Evolutionary conservation across 2,113 vertebrate genomes (phyloP), one percentile per base, ranked within the genome.

Genomic region (Sylvietta virens): DNA sequence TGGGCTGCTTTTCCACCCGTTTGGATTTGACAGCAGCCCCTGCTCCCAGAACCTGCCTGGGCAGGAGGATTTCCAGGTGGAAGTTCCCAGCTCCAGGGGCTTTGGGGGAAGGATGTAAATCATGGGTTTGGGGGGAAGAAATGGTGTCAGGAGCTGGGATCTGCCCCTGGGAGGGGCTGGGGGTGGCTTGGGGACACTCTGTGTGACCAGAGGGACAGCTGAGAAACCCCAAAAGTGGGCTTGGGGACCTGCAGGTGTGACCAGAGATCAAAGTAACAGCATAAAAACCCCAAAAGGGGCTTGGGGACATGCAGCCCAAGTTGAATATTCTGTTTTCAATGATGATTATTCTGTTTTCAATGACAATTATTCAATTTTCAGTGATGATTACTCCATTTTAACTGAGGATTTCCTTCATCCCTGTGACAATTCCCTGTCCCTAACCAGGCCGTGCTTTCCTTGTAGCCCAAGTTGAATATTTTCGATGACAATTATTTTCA

Each of bases 1-100:
- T 97, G 65, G 64, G 48, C 94, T 73, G 70, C 56, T 97, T 95
- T 96, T 95, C 95, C 81, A 42, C 64, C 70, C 23, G 15, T 92
- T 94, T 94, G 76, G 37, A 5, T 57, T 15, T 66, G 31, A 71
- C n/a, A 74, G 77, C 82, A 61, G 86, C 84, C 70, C 51, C 79
- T 9, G 23, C 83, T 64, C 90, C 11, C 35, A 16, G 16, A 78
- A 31, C 60, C 73, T 56, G 77, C 0, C 0, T 6, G 40, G 17
- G 12, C 21, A 26, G 19, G 39, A 37, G 20, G 19, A 11, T 26
- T 35, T 13, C 50, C 5, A 1, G 23, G 48, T 65, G 73, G n/a
- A 82, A 19, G 33, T 62, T 53, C 58, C 45, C 27, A 12, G 74
- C 58, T 50, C 28, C 44, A 15, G 83, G 27, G 3, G 3, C 28